Conservation (phyloP, 2,888 invertebrate species). For the Philaethria dido region DNA sequence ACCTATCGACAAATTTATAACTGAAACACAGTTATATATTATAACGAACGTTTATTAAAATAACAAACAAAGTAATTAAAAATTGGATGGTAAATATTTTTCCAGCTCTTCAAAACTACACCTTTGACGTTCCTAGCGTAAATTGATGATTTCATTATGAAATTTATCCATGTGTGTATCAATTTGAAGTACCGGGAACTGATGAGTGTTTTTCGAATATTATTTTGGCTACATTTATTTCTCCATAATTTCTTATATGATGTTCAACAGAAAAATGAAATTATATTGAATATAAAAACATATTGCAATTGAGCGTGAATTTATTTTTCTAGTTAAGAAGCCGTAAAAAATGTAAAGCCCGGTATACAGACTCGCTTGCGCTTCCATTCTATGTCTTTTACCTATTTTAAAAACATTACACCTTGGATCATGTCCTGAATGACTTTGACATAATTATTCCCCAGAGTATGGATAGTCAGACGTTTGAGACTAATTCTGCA, state of each 20-base stretch:
- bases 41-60: not conserved
- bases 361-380: no score
- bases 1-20: not conserved
- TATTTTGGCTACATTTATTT: not conserved
- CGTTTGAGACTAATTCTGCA: not conserved
- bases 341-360: no score
- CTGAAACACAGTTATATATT: not conserved
- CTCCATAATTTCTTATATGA: not conserved
- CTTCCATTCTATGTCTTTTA: no score
- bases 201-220: not conserved
- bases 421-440: not conserved
- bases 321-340: no score
- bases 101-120: not conserved
- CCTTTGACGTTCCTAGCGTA: not conserved
- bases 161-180: slow-evolving; percentile 9
- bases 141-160: slow-evolving; percentile 10
- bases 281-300: not conserved
- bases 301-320: no score
- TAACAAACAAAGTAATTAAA: not conserved
- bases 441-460: not conserved
- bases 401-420: no score
- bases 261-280: not conserved
- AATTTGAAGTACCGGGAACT: not conserved
- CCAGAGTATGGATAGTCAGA: not conserved
- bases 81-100: not conserved